Conservation (phyloP, 2,797 vertebrate species). For the Pipistrellus pygmaeus region DNA sequence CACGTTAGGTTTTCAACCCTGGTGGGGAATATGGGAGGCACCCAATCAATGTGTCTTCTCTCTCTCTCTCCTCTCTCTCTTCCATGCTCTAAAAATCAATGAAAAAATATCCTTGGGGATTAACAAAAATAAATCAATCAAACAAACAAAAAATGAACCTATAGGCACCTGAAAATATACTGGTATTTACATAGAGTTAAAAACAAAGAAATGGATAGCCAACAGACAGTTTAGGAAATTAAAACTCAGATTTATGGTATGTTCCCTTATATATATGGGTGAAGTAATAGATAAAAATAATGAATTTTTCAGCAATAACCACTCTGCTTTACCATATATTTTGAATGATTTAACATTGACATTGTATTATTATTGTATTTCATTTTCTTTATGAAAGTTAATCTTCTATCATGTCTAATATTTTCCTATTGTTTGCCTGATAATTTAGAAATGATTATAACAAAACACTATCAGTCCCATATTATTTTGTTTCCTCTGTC, state of each 20-base stretch:
- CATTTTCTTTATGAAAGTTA: background rate
- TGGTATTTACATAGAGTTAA: background rate
- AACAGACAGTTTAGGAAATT: background rate
- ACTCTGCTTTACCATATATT: background rate
- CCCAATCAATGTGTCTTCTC: no score
- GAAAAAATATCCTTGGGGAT: no score
- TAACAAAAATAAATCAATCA: no score
- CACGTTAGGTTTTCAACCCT: no score
- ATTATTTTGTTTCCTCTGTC: background rate
- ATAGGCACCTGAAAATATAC: background rate
- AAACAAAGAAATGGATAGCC: background rate
- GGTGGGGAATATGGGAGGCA: no score
- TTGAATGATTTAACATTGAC: background rate
- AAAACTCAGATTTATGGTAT: background rate
- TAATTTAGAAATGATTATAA: background rate
- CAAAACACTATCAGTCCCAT: background rate
- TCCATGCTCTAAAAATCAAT: no score
- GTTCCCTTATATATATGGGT: background rate
- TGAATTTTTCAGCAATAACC: background rate
- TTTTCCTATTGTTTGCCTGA: background rate
- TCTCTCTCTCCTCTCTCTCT: no score
- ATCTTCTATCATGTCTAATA: background rate
- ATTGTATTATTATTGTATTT: background rate
- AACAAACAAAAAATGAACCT: background rate
- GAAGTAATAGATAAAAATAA: background rate